Conservation (phyloP, 2,797 vertebrate genomes). For the Gallirallus australis region DNA sequence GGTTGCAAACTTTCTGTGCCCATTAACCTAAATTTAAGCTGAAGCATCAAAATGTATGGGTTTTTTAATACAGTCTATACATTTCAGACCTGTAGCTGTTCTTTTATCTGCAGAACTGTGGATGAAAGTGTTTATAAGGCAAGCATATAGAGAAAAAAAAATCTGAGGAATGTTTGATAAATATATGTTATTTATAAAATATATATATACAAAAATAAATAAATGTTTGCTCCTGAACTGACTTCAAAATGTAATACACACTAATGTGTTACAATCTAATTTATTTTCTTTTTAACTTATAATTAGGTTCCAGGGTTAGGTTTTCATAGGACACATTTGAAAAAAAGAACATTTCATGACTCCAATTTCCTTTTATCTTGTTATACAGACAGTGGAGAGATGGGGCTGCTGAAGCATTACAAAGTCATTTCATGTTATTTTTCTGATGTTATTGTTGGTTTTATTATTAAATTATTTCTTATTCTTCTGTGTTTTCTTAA, state of each 20-base stretch:
- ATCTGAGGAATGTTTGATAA: neutral
- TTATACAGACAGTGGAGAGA: conserved; percentile 20
- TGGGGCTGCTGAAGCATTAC: conserved; percentile 33
- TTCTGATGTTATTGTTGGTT: neutral
- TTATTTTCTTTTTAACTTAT: conserved; percentile 14
- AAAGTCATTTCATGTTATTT: conserved; percentile 17
- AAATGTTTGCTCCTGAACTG: too few species aligned
- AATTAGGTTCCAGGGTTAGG: neutral
- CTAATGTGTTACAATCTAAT: conserved; percentile 10
- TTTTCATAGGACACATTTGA: neutral
- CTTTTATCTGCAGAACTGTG: neutral
- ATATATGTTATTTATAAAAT: too few species aligned
- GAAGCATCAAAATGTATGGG: neutral
- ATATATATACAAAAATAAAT: too few species aligned
- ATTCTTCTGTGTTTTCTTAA: neutral
- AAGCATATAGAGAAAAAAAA: neutral
- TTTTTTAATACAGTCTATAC: neutral
- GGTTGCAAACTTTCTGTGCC: neutral
- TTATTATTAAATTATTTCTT: conserved; percentile 32
- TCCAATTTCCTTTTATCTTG: conserved; percentile 23
- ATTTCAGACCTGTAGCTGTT: neutral
- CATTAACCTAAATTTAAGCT: neutral
- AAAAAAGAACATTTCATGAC: neutral
- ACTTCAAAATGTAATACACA: neutral
- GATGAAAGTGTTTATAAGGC: neutral